Base-by-base conservation (phyloP, 2,797 vertebrate genomes). In the Microctenopoma stevenorrisi region DNA sequence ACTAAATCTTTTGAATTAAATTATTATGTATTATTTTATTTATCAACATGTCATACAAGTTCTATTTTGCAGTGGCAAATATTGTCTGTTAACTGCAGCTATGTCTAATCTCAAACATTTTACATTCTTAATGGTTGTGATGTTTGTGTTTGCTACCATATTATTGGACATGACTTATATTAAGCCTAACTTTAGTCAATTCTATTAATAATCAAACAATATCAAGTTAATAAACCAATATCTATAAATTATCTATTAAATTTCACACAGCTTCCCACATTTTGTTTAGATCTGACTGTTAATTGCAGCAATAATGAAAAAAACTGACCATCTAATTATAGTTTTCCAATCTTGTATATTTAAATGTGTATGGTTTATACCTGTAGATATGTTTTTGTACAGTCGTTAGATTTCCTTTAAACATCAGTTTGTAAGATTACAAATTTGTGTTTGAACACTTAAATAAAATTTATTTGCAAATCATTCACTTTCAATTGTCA, bases 21-120 rank as follows among this genome's bases (percentile, higher is more conserved):
- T 44, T 1, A 56, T 50, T 62, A 56, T 47, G 65, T 38, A 43
- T 43, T 12, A 52, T 51, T 51, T 46, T 44, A 44, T 51, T 57
- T 37, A 67, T 61, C 47, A 35, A 54, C 14, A 44, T 25, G 4
- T 52, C 9, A 18, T 18, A 53, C n/a, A 47, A 5, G 16, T 30
- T 44, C 1, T 47, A 55, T 25, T 26, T 47, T 37, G 11, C 12
- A 48, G 4, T 48, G 1, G 6, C 4, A 48, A 5, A 12, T 48
- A n/a, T 48, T 10, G 8, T 48, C 11, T 38, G 6, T 9, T 47
- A 28, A 47, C 44, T 55, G 0, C 37, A 47, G 14, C 7, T 64
- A 4, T 66, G 15, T 43, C 8, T 54, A n/a, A 28, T 43, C 0
- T 35, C 5, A 18, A 2, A 16, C 22, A n/a, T 22, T 4, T 6